Evolutionary conservation across 2,113 vertebrate genomes (phyloP).

Genomic region (Etheostoma spectabile): DNA sequence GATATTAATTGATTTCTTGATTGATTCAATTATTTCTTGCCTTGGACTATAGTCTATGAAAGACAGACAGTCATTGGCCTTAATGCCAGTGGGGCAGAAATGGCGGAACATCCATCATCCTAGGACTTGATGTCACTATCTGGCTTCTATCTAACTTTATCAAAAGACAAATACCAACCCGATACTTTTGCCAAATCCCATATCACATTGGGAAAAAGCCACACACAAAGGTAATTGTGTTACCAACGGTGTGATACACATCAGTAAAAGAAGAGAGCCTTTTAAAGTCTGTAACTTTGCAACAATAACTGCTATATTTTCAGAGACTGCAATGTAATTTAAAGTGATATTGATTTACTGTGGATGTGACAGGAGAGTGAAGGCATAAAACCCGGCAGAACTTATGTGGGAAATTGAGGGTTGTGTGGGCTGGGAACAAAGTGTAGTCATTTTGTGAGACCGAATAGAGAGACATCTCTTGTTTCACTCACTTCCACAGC

Average conservation of each 20-base stretch:
- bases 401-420: conserved; percentile 3
- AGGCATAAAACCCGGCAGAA: not conserved
- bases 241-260: not conserved
- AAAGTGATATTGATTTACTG: not conserved
- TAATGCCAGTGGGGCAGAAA: not conserved
- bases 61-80: not conserved
- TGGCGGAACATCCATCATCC: not conserved
- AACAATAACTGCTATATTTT: not conserved
- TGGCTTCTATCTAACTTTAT: not conserved
- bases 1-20: no score
- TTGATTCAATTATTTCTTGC: not conserved
- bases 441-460: not conserved
- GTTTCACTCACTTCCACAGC: conserved; percentile 89
- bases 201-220: not conserved
- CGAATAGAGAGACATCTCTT: not conserved
- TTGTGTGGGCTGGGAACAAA: conserved; percentile 3
- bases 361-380: not conserved
- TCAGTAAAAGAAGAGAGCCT: not conserved
- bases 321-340: not conserved
- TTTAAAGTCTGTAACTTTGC: not conserved
- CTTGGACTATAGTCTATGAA: not conserved
- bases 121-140: not conserved
- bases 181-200: not conserved
- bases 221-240: conserved; percentile 23
- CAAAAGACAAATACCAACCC: not conserved